Evolutionary conservation across 2,797 vertebrate genomes (phyloP).

Genomic region (Meda fulgida): DNA sequence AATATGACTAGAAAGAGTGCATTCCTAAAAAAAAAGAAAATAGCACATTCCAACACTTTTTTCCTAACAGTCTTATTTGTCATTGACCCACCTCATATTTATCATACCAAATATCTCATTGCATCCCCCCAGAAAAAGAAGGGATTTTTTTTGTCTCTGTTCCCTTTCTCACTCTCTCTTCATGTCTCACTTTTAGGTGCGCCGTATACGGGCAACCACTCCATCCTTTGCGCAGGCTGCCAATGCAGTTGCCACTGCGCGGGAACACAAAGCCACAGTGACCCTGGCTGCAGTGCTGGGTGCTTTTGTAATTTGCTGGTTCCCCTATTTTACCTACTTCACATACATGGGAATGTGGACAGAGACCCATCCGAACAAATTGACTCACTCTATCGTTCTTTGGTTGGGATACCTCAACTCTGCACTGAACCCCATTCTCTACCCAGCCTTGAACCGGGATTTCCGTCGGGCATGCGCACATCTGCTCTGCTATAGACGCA

Average conservation of each 20-base stretch:
- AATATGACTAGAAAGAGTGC: not conserved
- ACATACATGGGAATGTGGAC: slow-evolving; percentile 80
- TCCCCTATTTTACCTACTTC: slow-evolving; percentile 92
- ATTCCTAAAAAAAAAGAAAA: not conserved
- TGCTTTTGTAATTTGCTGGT: slow-evolving; percentile 91
- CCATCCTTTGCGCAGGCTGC: slow-evolving; percentile 72
- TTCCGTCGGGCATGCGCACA: slow-evolving; percentile 83
- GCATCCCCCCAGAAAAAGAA: not conserved
- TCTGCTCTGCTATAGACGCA: slow-evolving; percentile 70
- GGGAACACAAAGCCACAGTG: slow-evolving; percentile 93
- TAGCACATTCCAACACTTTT: too few species aligned
- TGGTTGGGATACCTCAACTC: slow-evolving; percentile 93
- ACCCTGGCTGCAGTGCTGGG: slow-evolving; percentile 90
- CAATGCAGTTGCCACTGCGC: slow-evolving; percentile 74
- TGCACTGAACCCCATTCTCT: slow-evolving; percentile 89
- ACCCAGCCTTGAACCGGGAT: slow-evolving; percentile 90
- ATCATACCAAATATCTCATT: not conserved
- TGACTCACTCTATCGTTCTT: slow-evolving; percentile 76
- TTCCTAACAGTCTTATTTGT: not conserved
- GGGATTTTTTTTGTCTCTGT: not conserved
- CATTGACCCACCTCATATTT: not conserved
- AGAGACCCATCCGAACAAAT: slow-evolving; percentile 65
- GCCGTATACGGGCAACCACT: slow-evolving; percentile 83
- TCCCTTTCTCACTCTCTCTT: slow-evolving; percentile 19
- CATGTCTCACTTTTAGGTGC: slow-evolving; percentile 71